Percentiles rank a stretch among this genome's conserved stretches.
These are phyloP conservation scores for Macrotus californicus DNA, from an alignment of 2,113 vertebrate species.

Conservation along the genomic window DNA sequence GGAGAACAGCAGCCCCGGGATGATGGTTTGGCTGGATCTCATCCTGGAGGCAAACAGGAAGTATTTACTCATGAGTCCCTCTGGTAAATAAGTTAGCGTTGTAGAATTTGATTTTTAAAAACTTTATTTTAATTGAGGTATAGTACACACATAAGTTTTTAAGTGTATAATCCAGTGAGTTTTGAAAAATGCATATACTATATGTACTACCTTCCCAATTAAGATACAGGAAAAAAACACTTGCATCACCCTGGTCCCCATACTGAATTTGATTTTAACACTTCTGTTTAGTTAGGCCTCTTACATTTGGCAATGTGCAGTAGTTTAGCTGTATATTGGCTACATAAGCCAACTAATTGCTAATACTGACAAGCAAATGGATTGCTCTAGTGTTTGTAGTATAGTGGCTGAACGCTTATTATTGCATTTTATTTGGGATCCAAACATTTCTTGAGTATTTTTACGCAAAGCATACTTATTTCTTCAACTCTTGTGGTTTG, in stretches of 20 bases:
- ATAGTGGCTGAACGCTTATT: background rate
- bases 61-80: background rate
- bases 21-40: background rate
- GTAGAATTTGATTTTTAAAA: background rate
- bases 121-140: background rate
- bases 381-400: background rate
- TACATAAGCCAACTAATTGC: background rate
- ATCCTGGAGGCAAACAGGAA: background rate
- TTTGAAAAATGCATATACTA: background rate
- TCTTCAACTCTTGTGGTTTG: background rate
- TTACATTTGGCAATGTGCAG: background rate
- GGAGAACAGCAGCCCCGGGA: background rate
- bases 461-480: slow-evolving; percentile 12
- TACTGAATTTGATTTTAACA: background rate
- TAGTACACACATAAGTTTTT: background rate
- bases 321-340: background rate
- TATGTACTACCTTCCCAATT: background rate
- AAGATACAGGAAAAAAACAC: background rate
- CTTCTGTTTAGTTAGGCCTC: background rate
- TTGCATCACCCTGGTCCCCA: background rate
- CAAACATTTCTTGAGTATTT: background rate
- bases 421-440: background rate
- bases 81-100: background rate
- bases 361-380: background rate
- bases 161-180: background rate